These are phyloP conservation scores for Nymphicus hollandicus DNA, from an alignment of 2,113 vertebrate species.

Conservation along the genomic window DNA sequence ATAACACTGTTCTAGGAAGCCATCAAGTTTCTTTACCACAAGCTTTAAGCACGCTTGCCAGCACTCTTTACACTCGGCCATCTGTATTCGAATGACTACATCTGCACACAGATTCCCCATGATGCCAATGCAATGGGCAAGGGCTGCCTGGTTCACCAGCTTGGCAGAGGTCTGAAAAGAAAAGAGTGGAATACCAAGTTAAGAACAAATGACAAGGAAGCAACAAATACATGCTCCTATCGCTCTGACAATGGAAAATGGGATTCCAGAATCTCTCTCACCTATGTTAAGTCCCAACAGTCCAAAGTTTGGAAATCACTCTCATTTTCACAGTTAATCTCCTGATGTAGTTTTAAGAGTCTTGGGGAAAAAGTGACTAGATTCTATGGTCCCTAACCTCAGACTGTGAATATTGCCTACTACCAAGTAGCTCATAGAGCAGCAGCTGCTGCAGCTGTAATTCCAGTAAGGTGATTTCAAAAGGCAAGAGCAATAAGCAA, in stretches of 20 bases:
- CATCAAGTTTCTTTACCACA: slow-evolving; percentile 66
- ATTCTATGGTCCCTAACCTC: neutral
- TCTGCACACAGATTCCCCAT: slow-evolving; percentile 76
- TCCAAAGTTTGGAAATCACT: neutral
- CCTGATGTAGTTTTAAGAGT: accelerated
- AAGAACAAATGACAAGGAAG: neutral
- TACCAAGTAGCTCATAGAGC: neutral
- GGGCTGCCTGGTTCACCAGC: slow-evolving; percentile 27
- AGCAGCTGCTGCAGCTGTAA: neutral
- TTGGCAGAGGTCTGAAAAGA: slow-evolving; percentile 59
- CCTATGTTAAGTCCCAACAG: neutral
- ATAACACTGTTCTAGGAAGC: neutral
- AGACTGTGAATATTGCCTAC: neutral
- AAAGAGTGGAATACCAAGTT: neutral
- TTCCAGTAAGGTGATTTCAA: neutral
- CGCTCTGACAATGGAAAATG: neutral
- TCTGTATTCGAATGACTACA: slow-evolving; percentile 33
- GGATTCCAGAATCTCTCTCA: neutral
- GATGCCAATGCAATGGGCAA: slow-evolving; percentile 65
- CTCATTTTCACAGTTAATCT: neutral
- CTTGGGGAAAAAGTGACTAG: neutral
- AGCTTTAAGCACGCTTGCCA: slow-evolving; percentile 76
- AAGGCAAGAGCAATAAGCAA: neutral
- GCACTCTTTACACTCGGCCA: slow-evolving; percentile 71
- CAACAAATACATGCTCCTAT: neutral